A percentile compares a stretch with the other conserved stretches of the same genome.
Evolutionary conservation across 2,113 vertebrate species (phyloP).

Genomic region (Colossoma macropomum): DNA sequence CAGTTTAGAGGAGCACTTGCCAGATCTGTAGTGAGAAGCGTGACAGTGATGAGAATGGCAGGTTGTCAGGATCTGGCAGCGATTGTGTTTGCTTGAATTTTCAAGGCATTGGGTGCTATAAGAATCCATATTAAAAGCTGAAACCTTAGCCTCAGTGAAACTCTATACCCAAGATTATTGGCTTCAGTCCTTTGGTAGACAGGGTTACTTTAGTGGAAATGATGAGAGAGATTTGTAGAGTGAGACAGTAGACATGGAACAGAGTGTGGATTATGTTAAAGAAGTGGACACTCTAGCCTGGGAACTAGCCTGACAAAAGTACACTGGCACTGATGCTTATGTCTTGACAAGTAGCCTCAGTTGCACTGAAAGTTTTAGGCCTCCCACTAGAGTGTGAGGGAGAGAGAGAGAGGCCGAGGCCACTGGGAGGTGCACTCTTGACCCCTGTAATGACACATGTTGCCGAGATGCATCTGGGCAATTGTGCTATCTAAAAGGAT

Average conservation of each 20-base stretch:
- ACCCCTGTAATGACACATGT: conserved; percentile 75
- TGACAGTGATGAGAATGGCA: conserved; percentile 55
- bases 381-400: background rate
- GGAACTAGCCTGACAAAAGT: background rate
- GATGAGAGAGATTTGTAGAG: conserved; percentile 5
- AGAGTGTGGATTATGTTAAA: conserved; percentile 32
- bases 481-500: conserved; percentile 71
- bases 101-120: conserved; percentile 26
- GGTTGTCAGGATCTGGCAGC: conserved; percentile 42
- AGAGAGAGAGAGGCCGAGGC: background rate
- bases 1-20: conserved; percentile 45
- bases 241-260: conserved; percentile 3
- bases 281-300: conserved; percentile 27
- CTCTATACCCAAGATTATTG: background rate
- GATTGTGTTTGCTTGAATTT: conserved; percentile 47
- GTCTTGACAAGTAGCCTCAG: conserved; percentile 19
- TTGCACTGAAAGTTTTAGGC: background rate
- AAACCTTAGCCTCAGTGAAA: conserved; percentile 28
- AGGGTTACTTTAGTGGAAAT: conserved; percentile 8
- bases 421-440: conserved; percentile 56
- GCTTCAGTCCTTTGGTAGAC: background rate
- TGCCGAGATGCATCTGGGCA: conserved; percentile 74
- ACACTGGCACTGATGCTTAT: background rate
- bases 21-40: conserved; percentile 58
- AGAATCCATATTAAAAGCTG: conserved; percentile 29